Evolutionary conservation across 2,888 invertebrate genomes (phyloP), one percentile per base, ranked within the genome.

Genomic region (Rhyacophila evoluta): DNA sequence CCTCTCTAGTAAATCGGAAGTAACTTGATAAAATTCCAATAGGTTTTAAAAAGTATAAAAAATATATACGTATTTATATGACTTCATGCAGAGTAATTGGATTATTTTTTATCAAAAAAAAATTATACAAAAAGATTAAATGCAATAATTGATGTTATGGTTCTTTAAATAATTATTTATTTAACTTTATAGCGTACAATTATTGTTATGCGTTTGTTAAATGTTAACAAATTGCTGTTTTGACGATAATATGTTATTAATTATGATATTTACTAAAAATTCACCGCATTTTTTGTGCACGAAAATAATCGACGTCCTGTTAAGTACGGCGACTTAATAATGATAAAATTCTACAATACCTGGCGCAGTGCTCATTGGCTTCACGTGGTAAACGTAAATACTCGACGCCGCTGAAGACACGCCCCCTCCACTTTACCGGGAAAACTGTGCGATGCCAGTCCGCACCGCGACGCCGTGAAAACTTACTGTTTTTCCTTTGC

Each of bases 401-500:
- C 55, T 12, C 55, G 55, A 55, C 55, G 55, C 55, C 55, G 55
- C 12, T 25, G 55, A 19, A 55, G 25, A 55, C 55, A 55, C 55
- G 55, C 55, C 55, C 55, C 55, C 55, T 19, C 55, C 55, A 55
- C 55, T 19, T 19, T 55, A 19, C 19, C 55, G 55, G 55, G 55
- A 55, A 55, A 55, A 55, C 8, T 55, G 8, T 10, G 19, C 55
- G 25, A 5, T 19, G 77, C 69, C 79, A 81, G 81, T 81, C 75
- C 75, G 33, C 6, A 28, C 19, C 67, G 81, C 77, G 76, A 73
- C 71, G 75, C 41, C 81, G 78, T 37, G 81, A 81, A 81, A 81
- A 81, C 79, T 41, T 77, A 78, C 73, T 55, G 79, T 74, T 81
- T 80, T 81, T 77, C 79, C 75, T n/a, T 41, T 72, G 12, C 70